Evolutionary conservation across 2,888 invertebrate genomes (phyloP).

Genomic region (Ochropleura leucogaster): DNA sequence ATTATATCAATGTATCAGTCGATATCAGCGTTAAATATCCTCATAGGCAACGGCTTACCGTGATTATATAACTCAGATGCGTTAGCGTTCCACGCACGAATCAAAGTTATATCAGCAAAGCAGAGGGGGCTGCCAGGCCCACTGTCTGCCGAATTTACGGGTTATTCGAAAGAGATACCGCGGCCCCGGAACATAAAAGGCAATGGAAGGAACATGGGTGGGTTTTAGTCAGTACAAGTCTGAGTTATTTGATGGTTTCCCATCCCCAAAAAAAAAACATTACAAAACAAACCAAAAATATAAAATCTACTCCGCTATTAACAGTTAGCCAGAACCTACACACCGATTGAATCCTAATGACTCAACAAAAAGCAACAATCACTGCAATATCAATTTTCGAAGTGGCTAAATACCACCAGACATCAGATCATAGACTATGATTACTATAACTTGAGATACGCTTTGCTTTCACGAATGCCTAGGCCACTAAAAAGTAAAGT

Average conservation of each 20-base stretch:
- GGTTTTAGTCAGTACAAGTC: no score
- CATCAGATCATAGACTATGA: constrained; percentile 75
- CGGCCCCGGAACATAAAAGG: no score
- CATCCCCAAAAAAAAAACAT: no score
- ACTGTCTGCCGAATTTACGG: no score
- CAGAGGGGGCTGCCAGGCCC: no score
- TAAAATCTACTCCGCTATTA: background rate
- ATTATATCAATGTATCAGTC: no score
- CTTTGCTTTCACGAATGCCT: constrained; percentile 75
- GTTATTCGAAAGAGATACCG: no score
- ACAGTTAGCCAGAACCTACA: background rate
- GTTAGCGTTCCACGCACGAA: no score
- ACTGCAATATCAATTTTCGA: constrained; percentile 60
- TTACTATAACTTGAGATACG: constrained; percentile 74
- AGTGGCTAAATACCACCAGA: constrained; percentile 73
- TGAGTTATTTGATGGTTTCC: no score
- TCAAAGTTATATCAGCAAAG: no score
- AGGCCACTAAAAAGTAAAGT: constrained; percentile 13
- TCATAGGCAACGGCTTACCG: background rate
- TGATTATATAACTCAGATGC: no score
- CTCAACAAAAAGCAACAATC: constrained; percentile 49
- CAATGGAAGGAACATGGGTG: no score
- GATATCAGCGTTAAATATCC: background rate
- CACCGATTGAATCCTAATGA: constrained; percentile 19
- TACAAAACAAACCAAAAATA: background rate